These are phyloP conservation scores for Calcarius lapponicus DNA, from an alignment of 2,797 vertebrate species.

Conservation along the genomic window DNA sequence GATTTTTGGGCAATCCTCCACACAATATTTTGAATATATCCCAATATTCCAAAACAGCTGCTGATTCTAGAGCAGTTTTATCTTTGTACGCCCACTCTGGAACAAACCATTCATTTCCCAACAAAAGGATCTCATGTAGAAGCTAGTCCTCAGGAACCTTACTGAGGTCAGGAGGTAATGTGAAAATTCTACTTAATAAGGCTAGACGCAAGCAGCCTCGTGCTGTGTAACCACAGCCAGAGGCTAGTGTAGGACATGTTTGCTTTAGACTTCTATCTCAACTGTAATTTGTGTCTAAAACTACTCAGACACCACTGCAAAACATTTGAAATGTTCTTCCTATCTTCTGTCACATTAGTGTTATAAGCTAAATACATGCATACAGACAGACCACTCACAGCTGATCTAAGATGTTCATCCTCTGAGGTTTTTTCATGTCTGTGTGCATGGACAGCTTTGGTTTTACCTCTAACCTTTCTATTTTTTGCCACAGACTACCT, in stretches of 20 bases:
- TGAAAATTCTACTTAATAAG: neutral
- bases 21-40: neutral
- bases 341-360: neutral
- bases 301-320: neutral
- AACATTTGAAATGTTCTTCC: neutral
- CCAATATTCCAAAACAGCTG: neutral
- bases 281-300: neutral
- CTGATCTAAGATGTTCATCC: neutral
- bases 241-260: neutral
- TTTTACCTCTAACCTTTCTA: constrained; percentile 61
- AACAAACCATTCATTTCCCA: neutral
- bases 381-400: neutral
- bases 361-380: neutral
- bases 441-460: neutral
- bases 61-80: neutral
- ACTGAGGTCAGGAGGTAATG: neutral
- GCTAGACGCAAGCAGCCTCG: neutral
- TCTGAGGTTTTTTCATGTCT: neutral
- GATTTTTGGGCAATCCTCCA: neutral
- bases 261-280: neutral
- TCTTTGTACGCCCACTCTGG: neutral
- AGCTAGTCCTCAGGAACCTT: neutral
- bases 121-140: neutral
- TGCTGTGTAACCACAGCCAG: neutral
- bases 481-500: constrained; percentile 44